Conservation (phyloP, 2,888 invertebrate species). For the Mantis religiosa region DNA sequence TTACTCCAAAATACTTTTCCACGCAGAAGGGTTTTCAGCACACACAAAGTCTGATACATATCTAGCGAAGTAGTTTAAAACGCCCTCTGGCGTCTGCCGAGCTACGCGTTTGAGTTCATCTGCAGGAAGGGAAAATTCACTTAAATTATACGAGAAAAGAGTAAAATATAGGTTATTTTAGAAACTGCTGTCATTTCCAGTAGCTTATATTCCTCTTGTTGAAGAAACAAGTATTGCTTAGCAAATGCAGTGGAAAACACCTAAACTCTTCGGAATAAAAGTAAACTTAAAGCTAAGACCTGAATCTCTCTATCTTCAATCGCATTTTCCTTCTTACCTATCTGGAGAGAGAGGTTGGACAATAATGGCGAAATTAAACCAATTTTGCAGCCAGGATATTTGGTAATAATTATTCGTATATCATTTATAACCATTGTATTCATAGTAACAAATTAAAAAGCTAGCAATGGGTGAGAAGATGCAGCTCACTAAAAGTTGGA, state of each 20-base stretch:
- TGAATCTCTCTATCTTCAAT: too few relatives aligned
- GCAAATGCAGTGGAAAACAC: background rate
- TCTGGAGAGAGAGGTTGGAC: too few relatives aligned
- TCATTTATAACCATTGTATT: too few relatives aligned
- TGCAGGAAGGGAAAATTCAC: background rate
- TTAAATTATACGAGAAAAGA: background rate
- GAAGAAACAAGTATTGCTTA: background rate
- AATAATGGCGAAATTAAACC: too few relatives aligned
- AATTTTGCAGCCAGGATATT: too few relatives aligned
- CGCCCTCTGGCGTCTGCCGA: background rate
- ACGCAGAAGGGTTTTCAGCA: background rate
- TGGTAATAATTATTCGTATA: too few relatives aligned
- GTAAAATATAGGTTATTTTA: background rate
- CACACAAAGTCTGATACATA: background rate
- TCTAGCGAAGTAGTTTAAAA: background rate
- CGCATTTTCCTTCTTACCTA: too few relatives aligned
- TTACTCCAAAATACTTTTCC: background rate
- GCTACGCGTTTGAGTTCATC: background rate
- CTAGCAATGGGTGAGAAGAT: too few relatives aligned
- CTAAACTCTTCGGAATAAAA: background rate
- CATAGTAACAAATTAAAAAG: too few relatives aligned
- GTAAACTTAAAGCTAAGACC: too few relatives aligned
- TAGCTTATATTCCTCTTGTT: background rate
- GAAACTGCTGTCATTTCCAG: background rate
- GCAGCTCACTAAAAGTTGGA: too few relatives aligned